These are phyloP conservation scores for Merluccius polli DNA, from an alignment of 2,797 vertebrate species.

Conservation along the genomic window DNA sequence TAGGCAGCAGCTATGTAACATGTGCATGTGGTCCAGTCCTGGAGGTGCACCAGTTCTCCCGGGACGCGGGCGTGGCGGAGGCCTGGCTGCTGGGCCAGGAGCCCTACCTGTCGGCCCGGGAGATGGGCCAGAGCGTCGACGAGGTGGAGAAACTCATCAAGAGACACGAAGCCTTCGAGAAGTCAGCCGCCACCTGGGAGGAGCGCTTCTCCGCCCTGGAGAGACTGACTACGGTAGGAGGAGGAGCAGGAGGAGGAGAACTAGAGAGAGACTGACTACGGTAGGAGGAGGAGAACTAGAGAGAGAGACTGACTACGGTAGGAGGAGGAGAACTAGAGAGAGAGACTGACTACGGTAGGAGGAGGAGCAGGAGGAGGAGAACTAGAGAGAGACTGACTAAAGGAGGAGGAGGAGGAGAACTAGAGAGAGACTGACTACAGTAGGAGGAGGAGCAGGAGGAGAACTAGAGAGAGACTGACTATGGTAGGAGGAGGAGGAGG, in stretches of 20 bases:
- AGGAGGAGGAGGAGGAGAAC: too few relatives aligned
- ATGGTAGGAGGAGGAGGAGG: too few relatives aligned
- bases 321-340: neutral
- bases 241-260: neutral
- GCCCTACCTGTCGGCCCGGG: constrained; percentile 89
- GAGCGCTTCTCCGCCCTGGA: constrained; percentile 92
- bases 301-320: neutral
- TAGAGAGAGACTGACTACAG: constrained; percentile 8
- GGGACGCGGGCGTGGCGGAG: constrained; percentile 91
- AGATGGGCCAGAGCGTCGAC: constrained; percentile 90
- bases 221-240: constrained; percentile 85
- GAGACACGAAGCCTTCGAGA: constrained; percentile 93
- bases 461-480: too few relatives aligned
- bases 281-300: neutral
- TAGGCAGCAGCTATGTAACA: neutral
- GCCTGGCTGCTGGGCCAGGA: constrained; percentile 94
- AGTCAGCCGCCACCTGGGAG: constrained; percentile 95
- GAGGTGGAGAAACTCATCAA: constrained; percentile 96
- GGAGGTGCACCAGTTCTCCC: constrained; percentile 96
- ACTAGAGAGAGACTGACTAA: too few relatives aligned
- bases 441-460: too few relatives aligned
- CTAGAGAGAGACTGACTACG: too few relatives aligned
- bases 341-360: too few relatives aligned
- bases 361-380: too few relatives aligned
- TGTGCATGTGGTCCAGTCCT: constrained; percentile 69